Evolutionary conservation across 2,888 invertebrate genomes (phyloP), one percentile per base, ranked within the genome.

Genomic region (Elysia crispata): DNA sequence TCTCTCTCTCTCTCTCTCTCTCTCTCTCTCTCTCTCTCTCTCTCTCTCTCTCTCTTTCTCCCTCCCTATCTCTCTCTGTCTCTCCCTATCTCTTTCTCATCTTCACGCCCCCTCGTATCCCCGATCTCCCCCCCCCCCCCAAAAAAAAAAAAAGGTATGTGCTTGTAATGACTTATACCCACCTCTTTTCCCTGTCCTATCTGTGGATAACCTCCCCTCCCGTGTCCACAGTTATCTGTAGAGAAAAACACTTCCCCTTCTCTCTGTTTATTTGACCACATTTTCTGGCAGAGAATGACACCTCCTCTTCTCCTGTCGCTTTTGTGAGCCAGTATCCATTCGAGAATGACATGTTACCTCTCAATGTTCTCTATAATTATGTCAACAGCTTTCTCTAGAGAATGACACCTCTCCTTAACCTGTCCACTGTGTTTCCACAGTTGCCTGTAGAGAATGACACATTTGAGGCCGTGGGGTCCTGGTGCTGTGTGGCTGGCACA

Each of bases 391-490:
- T 11, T 11, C 41, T 41, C 5, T 41, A 41, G 41, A 41, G 41
- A 41, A 41, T 75, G 57, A 31, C 60, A 60, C 33, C n/a, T 28
- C 13, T 28, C 30, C 18, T 54, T 50, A 1, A 0, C n/a, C n/a
- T n/a, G 50, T 15, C 41, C 11, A 3, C 85, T 89, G 89, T 79
- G 15, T n/a, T 50, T 15, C 41, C 11, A 3, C 85, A 89, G 89
- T 79, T 89, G 57, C 88, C 89, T 5, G 89, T 89, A 57, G 89
- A 90, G 83, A 89, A 88, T 74, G 89, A 90, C 84, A 89, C 88
- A 25, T 90, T 89, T 84, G 89, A 90, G 78, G 86, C 88, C 1
- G 86, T 90, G 11, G 89, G 89, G 18, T 90, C 89, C 3, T 88
- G 87, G 87, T 90, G 89, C 81, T 90, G 89, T 83, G 82, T 90